Base-by-base conservation (phyloP, 2,797 vertebrate genomes). In the Brachyrhaphis roseni region DNA sequence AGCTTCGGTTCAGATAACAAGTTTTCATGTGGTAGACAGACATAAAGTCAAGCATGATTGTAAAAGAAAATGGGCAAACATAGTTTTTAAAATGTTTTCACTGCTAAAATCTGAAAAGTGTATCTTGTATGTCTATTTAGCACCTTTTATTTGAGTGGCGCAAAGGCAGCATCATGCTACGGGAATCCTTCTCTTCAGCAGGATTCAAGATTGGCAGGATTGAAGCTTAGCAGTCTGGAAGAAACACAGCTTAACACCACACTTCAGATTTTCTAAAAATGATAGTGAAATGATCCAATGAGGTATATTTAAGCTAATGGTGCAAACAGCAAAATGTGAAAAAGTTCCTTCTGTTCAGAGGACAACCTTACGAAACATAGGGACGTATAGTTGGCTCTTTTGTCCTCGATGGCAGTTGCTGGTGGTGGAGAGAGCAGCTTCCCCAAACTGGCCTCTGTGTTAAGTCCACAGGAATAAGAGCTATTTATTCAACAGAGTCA, bases 401-500 rank as follows among this genome's bases (percentile, higher is more conserved):
- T 91, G 89, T 91, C 74, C 64, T 77, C 41, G 57, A 83, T 92
- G 93, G 89, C 78, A 83, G 91, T 87, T 87, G 86, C 84, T 88
- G 89, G 80, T 78, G 76, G 76, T 85, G 84, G 85, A 75, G 84
- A 85, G 86, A 82, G 82, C 15, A 78, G 84, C 86, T 84, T 93
- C 88, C 93, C 92, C 83, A 86, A 78, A 80, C 86, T 91, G 90
- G 91, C 92, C 92, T 87, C 91, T 76, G 88, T 82, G 90, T 90
- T 91, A 90, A 92, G 89, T 94, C 93, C 90, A 93, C 92, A 90
- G 87, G 84, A 93, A 89, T 91, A 89, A 82, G 83, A 91, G 85
- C 91, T 94, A 93, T 94, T 95, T 93, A 93, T 91, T 94, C 93
- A 94, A 90, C 92, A 93, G 89, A 95, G 93, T 93, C 92, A 90